Conservation (phyloP, 2,888 invertebrate species). For the Machimus atricapillus region DNA sequence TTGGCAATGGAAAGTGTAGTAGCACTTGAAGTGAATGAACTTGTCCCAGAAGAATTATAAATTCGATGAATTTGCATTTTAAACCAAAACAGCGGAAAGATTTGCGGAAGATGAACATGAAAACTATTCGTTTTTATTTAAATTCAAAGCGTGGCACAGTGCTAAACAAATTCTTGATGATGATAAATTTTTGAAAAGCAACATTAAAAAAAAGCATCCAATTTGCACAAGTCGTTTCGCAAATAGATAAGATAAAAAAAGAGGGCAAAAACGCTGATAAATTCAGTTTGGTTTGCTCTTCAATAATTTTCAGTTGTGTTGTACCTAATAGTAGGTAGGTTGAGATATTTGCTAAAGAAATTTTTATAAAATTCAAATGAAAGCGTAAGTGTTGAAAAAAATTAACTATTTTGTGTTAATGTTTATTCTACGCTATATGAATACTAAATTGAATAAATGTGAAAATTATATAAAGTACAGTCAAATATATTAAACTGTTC, state of each 20-base stretch:
- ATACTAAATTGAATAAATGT: not conserved
- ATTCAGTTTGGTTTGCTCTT: not conserved
- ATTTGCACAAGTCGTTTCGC: not conserved
- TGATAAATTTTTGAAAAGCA: not conserved
- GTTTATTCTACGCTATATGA: not conserved
- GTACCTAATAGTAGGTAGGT: not conserved
- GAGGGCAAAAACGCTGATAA: not conserved
- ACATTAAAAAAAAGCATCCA: not conserved
- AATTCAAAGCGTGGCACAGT: not conserved
- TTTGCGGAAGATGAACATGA: not conserved
- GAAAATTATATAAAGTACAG: not conserved
- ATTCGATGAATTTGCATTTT: not conserved
- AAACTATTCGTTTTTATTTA: not conserved
- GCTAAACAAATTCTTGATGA: not conserved
- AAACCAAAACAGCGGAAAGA: not conserved
- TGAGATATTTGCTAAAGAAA: not conserved
- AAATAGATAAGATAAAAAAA: not conserved
- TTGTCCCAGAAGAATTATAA: not conserved
- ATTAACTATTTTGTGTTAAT: not conserved
- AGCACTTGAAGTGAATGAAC: not conserved
- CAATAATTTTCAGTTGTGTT: not conserved
- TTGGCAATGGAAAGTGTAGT: not conserved
- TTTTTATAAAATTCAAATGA: not conserved
- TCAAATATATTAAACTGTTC: not conserved
- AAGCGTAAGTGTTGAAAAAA: not conserved